Evolutionary conservation across 2,113 vertebrate genomes (phyloP).

Genomic region (Cynopterus brachyotis): DNA sequence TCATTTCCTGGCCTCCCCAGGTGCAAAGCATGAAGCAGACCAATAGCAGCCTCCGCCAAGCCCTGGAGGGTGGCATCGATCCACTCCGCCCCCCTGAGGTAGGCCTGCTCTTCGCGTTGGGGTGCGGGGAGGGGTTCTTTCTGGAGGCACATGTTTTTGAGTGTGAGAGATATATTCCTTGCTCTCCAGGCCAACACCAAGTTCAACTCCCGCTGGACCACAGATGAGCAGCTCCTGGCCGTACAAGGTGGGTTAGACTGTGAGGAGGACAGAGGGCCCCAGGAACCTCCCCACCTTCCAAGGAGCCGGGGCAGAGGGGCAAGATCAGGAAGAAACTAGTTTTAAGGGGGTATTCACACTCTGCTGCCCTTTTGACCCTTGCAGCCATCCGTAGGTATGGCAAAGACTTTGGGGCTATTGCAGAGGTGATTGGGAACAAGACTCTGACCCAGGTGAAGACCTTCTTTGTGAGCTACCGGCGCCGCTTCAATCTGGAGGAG

Average conservation of each 20-base stretch:
- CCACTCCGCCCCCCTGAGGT: conserved; percentile 88
- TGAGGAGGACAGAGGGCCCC: neutral
- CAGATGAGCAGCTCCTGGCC: conserved; percentile 89
- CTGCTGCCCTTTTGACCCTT: neutral
- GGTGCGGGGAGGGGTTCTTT: neutral
- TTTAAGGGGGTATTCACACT: neutral
- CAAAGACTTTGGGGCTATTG: conserved; percentile 91
- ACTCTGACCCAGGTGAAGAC: conserved; percentile 92
- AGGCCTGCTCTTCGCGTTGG: neutral
- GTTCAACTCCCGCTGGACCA: conserved; percentile 93
- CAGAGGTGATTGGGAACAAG: conserved; percentile 93
- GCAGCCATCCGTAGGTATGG: conserved; percentile 92
- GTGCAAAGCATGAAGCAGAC: conserved; percentile 94
- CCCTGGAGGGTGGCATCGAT: conserved; percentile 86
- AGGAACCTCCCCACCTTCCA: neutral
- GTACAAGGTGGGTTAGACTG: conserved; percentile 83
- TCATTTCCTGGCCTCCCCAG: conserved; percentile 64
- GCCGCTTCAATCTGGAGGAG: conserved; percentile 93
- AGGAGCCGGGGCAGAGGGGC: neutral
- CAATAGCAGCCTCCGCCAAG: conserved; percentile 90
- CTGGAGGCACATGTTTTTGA: neutral
- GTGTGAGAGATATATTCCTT: neutral
- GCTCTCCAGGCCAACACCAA: conserved; percentile 85
- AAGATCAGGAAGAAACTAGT: neutral
- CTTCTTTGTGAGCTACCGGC: conserved; percentile 93